Percentiles rank a stretch among this genome's conserved stretches.
phyloP scores from a whole-genome alignment of 2,797 vertebrate genomes.

The Buphagus erythrorhynchus region DNA sequence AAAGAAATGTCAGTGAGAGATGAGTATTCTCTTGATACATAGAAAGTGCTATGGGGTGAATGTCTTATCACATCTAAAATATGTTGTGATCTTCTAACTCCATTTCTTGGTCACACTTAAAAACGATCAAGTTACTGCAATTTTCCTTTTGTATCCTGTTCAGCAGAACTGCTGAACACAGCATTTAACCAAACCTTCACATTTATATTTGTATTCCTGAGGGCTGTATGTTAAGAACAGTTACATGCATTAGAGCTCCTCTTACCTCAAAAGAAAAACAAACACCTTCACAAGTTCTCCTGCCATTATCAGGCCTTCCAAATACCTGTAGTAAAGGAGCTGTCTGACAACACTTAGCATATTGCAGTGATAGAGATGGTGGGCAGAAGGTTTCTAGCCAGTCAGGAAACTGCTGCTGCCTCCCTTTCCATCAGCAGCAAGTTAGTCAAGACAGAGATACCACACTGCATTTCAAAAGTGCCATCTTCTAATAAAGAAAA shows the following conservation, averaged over 20 bases:
- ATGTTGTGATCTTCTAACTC: not conserved
- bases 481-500: not conserved
- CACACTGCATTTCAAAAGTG: not conserved
- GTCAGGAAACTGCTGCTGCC: not conserved
- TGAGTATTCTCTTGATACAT: not conserved
- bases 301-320: not conserved
- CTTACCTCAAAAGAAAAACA: not conserved
- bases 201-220: not conserved
- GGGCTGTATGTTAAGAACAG: not conserved
- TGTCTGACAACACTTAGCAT: not conserved
- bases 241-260: not conserved
- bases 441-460: not conserved
- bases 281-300: not conserved
- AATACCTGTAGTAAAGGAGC: not conserved
- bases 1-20: not conserved
- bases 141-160: not conserved
- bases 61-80: not conserved
- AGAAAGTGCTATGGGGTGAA: not conserved
- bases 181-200: too few relatives aligned
- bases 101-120: not conserved
- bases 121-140: not conserved
- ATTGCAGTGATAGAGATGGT: not conserved
- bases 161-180: not conserved
- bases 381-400: not conserved
- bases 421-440: not conserved